phyloP scores from a whole-genome alignment of 2,888 invertebrate genomes.

The Morinoia aosen region DNA sequence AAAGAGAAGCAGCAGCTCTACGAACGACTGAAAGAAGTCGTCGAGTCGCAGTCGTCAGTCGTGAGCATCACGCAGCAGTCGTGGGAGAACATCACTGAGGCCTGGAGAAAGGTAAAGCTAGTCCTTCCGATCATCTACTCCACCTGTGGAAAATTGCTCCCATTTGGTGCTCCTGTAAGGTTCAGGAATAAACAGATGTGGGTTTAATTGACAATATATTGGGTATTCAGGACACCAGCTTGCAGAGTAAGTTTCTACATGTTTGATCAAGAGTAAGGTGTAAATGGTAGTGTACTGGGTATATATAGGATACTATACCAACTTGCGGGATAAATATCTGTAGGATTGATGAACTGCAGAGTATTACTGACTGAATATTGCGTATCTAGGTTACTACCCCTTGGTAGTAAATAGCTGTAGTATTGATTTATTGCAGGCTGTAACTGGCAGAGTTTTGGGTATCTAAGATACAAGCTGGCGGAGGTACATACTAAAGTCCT shows the following conservation, averaged over 20 bases:
- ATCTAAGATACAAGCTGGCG: too few species aligned
- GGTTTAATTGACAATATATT: neutral
- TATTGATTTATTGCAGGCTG: too few species aligned
- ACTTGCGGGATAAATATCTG: too few species aligned
- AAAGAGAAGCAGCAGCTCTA: conserved; percentile 72
- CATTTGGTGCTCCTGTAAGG: too few species aligned
- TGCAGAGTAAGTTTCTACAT: neutral
- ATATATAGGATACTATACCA: too few species aligned
- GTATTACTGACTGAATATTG: neutral
- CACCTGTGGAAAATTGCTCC: neutral
- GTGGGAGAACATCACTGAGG: conserved; percentile 60
- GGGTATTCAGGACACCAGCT: neutral
- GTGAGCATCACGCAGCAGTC: conserved; percentile 83
- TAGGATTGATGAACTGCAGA: too few species aligned
- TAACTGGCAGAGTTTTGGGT: too few species aligned
- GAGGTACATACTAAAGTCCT: too few species aligned
- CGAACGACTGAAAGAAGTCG: conserved; percentile 83
- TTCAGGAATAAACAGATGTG: neutral
- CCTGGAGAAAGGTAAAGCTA: conserved; percentile 65
- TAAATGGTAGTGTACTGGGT: too few species aligned
- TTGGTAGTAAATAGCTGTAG: neutral
- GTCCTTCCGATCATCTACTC: neutral
- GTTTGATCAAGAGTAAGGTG: too few species aligned
- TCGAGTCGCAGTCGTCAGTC: conserved; percentile 82
- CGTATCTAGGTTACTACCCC: neutral